Conservation (phyloP, 2,888 invertebrate genomes). For the Heteropelma amictum region DNA sequence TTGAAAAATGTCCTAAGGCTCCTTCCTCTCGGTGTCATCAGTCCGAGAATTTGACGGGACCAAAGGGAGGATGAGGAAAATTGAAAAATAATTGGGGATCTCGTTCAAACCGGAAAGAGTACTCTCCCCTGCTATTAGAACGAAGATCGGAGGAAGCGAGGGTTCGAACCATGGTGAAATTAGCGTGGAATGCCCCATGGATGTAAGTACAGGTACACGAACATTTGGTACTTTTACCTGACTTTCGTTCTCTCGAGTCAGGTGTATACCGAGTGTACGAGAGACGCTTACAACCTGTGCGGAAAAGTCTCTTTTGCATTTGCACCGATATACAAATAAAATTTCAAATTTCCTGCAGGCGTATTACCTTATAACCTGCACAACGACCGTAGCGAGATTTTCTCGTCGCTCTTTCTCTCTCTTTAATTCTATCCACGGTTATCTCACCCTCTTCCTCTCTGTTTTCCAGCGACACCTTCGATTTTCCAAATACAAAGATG, state of each 20-base stretch:
- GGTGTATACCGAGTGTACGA: slow-evolving; percentile 44
- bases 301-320: slow-evolving; percentile 27
- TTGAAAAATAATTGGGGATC: too few relatives aligned
- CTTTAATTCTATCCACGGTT: background rate
- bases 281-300: slow-evolving; percentile 27
- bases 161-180: too few relatives aligned
- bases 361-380: slow-evolving; percentile 6
- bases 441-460: background rate
- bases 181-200: background rate
- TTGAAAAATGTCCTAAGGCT: too few relatives aligned
- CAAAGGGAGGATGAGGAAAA: too few relatives aligned
- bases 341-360: slow-evolving; percentile 19
- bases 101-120: too few relatives aligned
- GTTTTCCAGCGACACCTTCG: background rate
- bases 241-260: slow-evolving; percentile 39
- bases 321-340: slow-evolving; percentile 47
- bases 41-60: too few relatives aligned
- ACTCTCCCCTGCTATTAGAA: too few relatives aligned
- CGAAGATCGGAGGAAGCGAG: too few relatives aligned
- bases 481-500: background rate
- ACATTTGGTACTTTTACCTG: slow-evolving; percentile 16
- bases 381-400: background rate
- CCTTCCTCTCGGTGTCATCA: too few relatives aligned
- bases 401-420: background rate
- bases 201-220: background rate